Evolutionary conservation across 1,140 invertebrate species (phyloP).

Genomic region (Apocrypta bakeri): DNA sequence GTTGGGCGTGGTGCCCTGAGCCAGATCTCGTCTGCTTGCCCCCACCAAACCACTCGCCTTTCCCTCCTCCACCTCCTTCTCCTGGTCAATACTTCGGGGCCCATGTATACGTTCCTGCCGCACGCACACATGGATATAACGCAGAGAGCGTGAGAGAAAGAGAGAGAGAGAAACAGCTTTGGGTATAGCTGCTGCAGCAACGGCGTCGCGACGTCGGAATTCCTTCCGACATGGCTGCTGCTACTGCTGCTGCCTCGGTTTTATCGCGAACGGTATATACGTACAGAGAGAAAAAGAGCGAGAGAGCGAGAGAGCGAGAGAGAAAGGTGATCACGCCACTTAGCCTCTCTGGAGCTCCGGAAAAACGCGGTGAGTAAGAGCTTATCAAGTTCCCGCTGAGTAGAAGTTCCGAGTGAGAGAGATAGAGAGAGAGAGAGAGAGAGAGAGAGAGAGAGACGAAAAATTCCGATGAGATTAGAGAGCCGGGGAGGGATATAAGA

Average conservation of each 20-base stretch:
- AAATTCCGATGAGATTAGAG: conserved; percentile 43
- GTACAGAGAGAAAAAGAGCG: neutral
- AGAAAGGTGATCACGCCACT: conserved; percentile 35
- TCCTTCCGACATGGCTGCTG: conserved; percentile 56
- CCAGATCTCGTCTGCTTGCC: conserved; percentile 48
- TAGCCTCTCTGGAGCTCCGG: conserved; percentile 23
- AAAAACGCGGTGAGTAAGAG: conserved; percentile 43
- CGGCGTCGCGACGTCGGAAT: conserved; percentile 71
- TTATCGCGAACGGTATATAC: conserved; percentile 9
- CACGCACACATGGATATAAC: neutral
- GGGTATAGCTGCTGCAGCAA: conserved; percentile 39
- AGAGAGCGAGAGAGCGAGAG: neutral
- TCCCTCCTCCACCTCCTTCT: conserved; percentile 48
- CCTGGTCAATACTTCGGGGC: conserved; percentile 72
- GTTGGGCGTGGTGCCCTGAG: conserved; percentile 72
- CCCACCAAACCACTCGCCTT: conserved; percentile 56
- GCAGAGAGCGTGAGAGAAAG: too few species aligned
- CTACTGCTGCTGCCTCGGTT: neutral
- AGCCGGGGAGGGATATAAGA: conserved; percentile 5
- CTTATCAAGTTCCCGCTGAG: conserved; percentile 37
- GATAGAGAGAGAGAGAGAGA: conserved; percentile 11
- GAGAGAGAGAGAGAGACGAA: conserved; percentile 20
- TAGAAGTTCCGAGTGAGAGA: neutral
- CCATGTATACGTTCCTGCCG: conserved; percentile 58
- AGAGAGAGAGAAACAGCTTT: conserved; percentile 8